Base-by-base conservation (phyloP, 2,888 invertebrate species). In the Microchrysa polita region DNA sequence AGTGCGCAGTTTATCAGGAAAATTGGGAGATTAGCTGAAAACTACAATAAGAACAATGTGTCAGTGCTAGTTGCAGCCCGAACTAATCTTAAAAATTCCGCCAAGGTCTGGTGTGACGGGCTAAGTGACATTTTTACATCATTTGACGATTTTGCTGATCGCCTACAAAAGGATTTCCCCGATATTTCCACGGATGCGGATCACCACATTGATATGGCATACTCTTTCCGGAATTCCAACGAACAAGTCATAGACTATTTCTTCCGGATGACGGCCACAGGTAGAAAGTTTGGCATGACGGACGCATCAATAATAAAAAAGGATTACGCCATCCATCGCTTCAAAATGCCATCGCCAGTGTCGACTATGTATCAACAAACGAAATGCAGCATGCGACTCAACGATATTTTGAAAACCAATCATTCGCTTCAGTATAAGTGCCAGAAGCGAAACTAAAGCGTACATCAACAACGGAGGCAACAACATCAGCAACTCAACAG, bases 101-200 rank as follows among this genome's bases (percentile, higher is more conserved):
- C 75, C 22, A 65, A 77, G 53, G 73, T 73, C 44, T 77, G 77
- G 76, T 44, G 77, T 0, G 77, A 77, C 61, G 74, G 77, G 1
- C 69, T 76, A 5, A 14, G 67, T 16, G 60, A 74, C 14, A 69
- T 76, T 42, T 76, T 77, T 23, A 1, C 42, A 5, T 40, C 60
- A 1, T 77, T 76, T 76, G 22, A 34, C 18, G 23, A 73, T 14
- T 71, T 75, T 34, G 63, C 73, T 73, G 4, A 4, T 5, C 10
- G 34, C 52, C 77, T 77, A 55, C 22, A 75, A 23, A 40, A 48
- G 0, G 77, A 76, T 77, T 77, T 77, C 60, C 76, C 77, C 2
- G 61, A 34, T 55, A 16, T 34, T 2, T 42, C 52, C 60, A 77
- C 76, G 34, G 69, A n/a, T 5, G 77, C 76, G 2, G 76, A 76